Evolutionary conservation across 2,797 vertebrate genomes (phyloP), one percentile per base, ranked within the genome.

Genomic region (Tapirus indicus): DNA sequence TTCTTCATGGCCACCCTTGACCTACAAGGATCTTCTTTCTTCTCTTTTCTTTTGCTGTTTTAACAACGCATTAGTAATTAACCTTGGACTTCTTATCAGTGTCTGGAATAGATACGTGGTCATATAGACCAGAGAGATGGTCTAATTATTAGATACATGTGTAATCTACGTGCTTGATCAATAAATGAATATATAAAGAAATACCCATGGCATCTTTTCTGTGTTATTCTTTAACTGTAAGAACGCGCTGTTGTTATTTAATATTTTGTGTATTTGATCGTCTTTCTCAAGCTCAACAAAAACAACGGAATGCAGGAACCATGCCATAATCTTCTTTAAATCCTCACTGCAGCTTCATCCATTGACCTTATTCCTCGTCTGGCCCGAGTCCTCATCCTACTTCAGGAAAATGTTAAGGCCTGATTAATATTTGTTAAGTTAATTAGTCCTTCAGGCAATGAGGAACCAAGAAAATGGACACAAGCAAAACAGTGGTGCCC

Each of bases 321-420:
- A 2, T n/a, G 21, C 29, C 7, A 1, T 60, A 35, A 79, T 79
- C 29, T 64, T 58, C 29, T 86, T 64, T 75, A 80, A 79, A 77
- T 6, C 9, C 69, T 91, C 25, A 79, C 14, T 16, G 18, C 16
- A 62, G 13, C 13, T 75, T 56, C 13, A n/a, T 54, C 8, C 14
- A 13, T 66, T 88, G 91, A 38, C 11, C 9, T 44, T 85, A 44
- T 56, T 84, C 41, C 49, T 60, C 18, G 29, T 66, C 44, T 96
- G 90, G 62, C 23, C 18, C n/a, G 20, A 64, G 41, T 77, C 7
- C 47, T 88, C 9, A 27, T 49, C 27, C 49, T 58, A 56, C 38
- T 87, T 83, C 49, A 95, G 86, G 20, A 87, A 87, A n/a, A 79
- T 71, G n/a, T 74, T 94, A 56, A 78, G 64, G 8, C 12, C 18